These are phyloP conservation scores for Portunus trituberculatus DNA, from an alignment of 1,140 invertebrate species.

Conservation along the genomic window DNA sequence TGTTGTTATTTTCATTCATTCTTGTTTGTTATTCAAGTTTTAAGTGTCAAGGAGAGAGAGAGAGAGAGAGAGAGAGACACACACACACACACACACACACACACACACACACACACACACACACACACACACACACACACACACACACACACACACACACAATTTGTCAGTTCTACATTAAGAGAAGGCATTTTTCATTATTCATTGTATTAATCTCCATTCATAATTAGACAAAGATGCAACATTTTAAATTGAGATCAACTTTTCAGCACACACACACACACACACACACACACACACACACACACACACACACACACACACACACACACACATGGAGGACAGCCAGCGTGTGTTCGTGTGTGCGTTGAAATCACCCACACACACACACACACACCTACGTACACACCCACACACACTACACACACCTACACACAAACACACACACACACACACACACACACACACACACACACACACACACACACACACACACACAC, in stretches of 20 bases:
- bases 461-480: conserved; percentile 35
- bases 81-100: not conserved
- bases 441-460: conserved; percentile 51
- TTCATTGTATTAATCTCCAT: not conserved
- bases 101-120: too few species aligned
- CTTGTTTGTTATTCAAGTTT: too few species aligned
- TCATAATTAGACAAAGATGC: not conserved
- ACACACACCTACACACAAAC: too few species aligned
- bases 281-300: too few species aligned
- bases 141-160: not conserved
- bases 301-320: too few species aligned
- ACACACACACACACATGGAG: too few species aligned
- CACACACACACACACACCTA: too few species aligned
- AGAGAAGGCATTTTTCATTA: not conserved
- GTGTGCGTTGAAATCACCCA: too few species aligned
- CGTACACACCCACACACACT: too few species aligned
- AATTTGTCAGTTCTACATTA: not conserved
- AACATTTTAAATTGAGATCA: not conserved
- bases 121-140: not conserved
- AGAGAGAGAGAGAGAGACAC: not conserved
- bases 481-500: not conserved
- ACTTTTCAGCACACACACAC: too few species aligned
- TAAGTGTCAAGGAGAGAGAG: not conserved
- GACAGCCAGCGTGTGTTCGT: too few species aligned
- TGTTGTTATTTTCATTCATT: too few species aligned